phyloP scores from a whole-genome alignment of 2,113 vertebrate species.

The Dasypus novemcinctus region DNA sequence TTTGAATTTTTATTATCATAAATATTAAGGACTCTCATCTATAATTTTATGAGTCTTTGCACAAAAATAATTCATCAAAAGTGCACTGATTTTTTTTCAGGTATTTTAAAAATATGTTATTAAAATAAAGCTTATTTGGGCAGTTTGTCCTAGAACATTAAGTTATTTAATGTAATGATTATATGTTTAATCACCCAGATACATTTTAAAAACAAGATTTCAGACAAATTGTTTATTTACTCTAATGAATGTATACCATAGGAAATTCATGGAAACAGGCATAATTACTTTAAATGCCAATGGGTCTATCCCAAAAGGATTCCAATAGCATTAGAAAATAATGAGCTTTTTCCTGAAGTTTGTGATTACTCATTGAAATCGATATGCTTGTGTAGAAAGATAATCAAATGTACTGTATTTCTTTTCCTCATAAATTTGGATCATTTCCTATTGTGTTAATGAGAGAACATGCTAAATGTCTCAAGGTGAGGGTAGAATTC shows the following conservation, averaged over 20 bases:
- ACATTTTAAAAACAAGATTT: not conserved
- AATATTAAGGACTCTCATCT: not conserved
- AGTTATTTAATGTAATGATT: constrained; percentile 22
- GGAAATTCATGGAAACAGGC: constrained; percentile 42
- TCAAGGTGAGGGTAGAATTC: constrained; percentile 76
- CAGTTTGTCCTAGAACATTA: not conserved
- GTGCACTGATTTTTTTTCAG: constrained; percentile 8
- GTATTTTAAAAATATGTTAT: not conserved
- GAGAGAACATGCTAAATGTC: constrained; percentile 63
- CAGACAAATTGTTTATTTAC: not conserved
- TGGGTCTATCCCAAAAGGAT: not conserved
- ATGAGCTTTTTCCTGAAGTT: constrained; percentile 72
- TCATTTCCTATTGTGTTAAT: constrained; percentile 69
- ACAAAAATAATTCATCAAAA: constrained; percentile 39
- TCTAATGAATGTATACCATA: not conserved
- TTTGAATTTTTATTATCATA: constrained; percentile 1
- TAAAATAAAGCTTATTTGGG: not conserved
- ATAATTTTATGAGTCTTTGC: constrained; percentile 5
- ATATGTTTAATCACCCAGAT: not conserved
- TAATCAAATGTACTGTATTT: constrained; percentile 65
- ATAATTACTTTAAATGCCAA: not conserved
- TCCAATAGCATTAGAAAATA: constrained; percentile 55
- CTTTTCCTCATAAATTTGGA: constrained; percentile 73
- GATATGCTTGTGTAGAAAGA: constrained; percentile 71
- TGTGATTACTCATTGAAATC: constrained; percentile 76